Percentiles rank a stretch among this genome's conserved stretches.
phyloP scores from a whole-genome alignment of 2,888 invertebrate genomes.

The Arrhopalites spinosus region DNA sequence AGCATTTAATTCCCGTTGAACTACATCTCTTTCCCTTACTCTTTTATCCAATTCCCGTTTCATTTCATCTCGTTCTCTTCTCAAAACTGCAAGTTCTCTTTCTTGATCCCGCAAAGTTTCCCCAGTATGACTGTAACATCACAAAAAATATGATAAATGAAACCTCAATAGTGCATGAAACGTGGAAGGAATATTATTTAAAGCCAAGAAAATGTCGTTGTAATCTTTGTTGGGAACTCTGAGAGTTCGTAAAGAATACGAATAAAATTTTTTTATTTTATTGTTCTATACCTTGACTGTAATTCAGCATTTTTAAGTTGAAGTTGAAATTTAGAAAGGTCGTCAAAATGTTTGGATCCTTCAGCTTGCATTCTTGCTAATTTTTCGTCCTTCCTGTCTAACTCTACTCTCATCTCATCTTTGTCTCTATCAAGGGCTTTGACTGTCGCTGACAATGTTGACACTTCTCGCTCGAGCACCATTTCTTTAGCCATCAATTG shows the following conservation, averaged over 20 bases:
- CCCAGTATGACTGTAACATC: constrained; percentile 43
- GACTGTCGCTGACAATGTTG: constrained; percentile 38
- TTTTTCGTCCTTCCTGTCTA: constrained; percentile 52
- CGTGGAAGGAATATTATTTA: not conserved
- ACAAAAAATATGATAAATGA: constrained; percentile 12
- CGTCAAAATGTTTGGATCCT: constrained; percentile 37
- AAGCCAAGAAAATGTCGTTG: too few species aligned
- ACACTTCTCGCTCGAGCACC: constrained; percentile 48
- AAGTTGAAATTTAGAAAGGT: constrained; percentile 44
- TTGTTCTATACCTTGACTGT: constrained; percentile 49
- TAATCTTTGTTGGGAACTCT: too few species aligned
- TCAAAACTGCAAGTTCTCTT: constrained; percentile 44
- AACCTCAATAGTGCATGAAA: constrained; percentile 4
- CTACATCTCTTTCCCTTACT: constrained; percentile 48
- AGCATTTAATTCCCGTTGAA: constrained; percentile 44
- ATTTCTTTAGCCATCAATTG: constrained; percentile 35
- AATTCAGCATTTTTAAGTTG: constrained; percentile 49
- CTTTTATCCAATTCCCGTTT: constrained; percentile 47
- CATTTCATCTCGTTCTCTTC: constrained; percentile 44
- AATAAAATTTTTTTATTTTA: too few species aligned
- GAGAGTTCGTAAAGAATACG: too few species aligned
- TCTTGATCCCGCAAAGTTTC: constrained; percentile 48
- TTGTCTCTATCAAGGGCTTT: constrained; percentile 51
- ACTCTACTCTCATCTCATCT: constrained; percentile 50
- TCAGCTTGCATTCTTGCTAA: constrained; percentile 42